Percentiles rank a stretch among this genome's conserved stretches.
phyloP scores from a whole-genome alignment of 2,113 vertebrate species.

The Mustela nigripes region DNA sequence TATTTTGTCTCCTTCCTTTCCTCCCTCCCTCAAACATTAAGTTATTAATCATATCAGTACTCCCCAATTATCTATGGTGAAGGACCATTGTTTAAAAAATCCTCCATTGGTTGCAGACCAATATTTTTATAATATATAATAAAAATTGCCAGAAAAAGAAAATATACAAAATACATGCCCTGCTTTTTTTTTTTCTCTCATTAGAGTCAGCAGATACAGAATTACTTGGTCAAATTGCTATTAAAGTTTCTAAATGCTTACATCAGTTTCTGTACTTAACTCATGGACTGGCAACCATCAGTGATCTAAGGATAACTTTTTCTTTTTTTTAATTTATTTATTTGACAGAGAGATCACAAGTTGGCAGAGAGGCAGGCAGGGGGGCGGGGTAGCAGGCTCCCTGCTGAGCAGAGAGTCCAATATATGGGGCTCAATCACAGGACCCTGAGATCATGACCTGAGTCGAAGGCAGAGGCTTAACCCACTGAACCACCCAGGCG shows the following conservation, averaged over 20 bases:
- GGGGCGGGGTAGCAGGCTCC: no score
- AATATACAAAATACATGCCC: neutral
- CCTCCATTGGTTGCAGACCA: neutral
- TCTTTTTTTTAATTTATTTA: neutral
- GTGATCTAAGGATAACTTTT: neutral
- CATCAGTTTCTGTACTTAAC: neutral
- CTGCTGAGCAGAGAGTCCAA: no score
- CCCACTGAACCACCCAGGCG: no score
- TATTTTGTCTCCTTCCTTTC: neutral
- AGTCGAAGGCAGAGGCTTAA: no score
- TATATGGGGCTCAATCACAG: no score
- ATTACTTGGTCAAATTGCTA: neutral
- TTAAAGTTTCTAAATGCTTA: slow-evolving; percentile 15
- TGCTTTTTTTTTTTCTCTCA: neutral
- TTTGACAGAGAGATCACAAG: no score
- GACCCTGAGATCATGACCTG: no score
- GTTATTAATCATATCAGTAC: neutral
- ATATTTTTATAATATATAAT: slow-evolving; percentile 6
- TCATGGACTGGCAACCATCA: neutral
- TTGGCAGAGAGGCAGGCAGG: no score
- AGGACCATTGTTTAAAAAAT: slow-evolving; percentile 8
- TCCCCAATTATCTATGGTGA: neutral
- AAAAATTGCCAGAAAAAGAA: slow-evolving; percentile 58
- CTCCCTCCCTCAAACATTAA: neutral
- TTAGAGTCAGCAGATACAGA: neutral